Evolutionary conservation across 2,797 vertebrate genomes (phyloP), one percentile per base, ranked within the genome.

Genomic region (Phoxinus dragarum): DNA sequence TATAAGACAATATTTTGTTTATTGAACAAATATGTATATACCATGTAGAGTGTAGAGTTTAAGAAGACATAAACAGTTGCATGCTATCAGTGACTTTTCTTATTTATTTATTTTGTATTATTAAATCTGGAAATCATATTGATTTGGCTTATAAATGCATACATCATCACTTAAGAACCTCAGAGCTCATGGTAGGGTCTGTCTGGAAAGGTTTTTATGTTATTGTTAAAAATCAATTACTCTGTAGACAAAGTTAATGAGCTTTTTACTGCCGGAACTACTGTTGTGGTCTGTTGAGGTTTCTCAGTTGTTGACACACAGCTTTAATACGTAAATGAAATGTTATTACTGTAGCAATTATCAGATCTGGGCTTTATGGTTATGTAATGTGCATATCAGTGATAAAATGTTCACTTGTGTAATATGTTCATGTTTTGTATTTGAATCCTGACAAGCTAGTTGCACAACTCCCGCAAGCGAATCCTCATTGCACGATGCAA

Each of bases 401-500:
- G 52, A 69, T 75, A 68, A 69, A 47, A 59, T 19, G 38, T n/a
- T n/a, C 2, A 14, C 16, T 34, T 40, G 78, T 38, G 74, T 40
- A 61, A n/a, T 54, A 27, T 52, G 64, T 34, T 67, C 21, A 34
- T 34, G 40, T 72, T 31, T 52, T n/a, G n/a, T 76, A 3, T 80
- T 40, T 81, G 66, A 79, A 72, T 78, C 84, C 76, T 54, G 68
- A 38, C 21, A 34, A 47, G 80, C 66, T 83, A 38, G 19, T 11
- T 5, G 5, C 27, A 69, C 66, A 89, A 89, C 88, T 92, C 89
- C n/a, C 78, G 64, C 16, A 40, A 76, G 87, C 84, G 93, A 92
- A 94, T 94, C 92, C 91, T 80, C 90, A 86, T 90, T 88, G 86
- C 89, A 84, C 83, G 49, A 81, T 87, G 91, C 90, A 90, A 88